Percentiles rank a stretch among this genome's conserved stretches.
Conservation (phyloP, 2,797 vertebrate species). For the Philypnodon macrostomus region DNA sequence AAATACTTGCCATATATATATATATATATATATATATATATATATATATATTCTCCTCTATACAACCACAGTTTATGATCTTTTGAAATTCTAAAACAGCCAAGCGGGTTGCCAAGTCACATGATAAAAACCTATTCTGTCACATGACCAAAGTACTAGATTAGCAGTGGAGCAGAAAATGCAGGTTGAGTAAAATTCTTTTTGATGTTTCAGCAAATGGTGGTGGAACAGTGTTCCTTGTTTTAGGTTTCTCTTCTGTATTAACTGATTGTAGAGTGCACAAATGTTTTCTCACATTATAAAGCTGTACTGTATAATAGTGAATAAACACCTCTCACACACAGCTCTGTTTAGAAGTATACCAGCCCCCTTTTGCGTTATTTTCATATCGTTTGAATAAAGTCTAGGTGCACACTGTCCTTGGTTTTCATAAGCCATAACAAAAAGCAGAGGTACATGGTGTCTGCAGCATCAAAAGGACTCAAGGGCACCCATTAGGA, state of each 20-base stretch:
- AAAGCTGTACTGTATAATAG: too few species aligned
- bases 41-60: background rate
- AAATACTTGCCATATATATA: too few species aligned
- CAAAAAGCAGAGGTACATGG: conserved; percentile 4
- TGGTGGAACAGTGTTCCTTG: conserved; percentile 34
- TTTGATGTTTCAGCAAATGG: conserved; percentile 47
- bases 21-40: too few species aligned
- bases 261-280: background rate
- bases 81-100: conserved; percentile 20
- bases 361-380: background rate
- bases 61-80: background rate
- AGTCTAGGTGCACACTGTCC: background rate
- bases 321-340: too few species aligned
- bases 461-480: conserved; percentile 3
- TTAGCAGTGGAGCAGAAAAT: conserved; percentile 17
- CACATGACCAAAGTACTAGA: conserved; percentile 41
- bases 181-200: conserved; percentile 7
- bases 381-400: background rate
- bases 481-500: background rate
- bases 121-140: conserved; percentile 33
- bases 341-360: background rate
- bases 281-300: too few species aligned
- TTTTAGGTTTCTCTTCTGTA: conserved; percentile 48
- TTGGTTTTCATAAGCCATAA: too few species aligned
- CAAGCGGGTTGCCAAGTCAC: conserved; percentile 54